These are phyloP conservation scores for Pediacus dermestoides DNA, from an alignment of 2,888 invertebrate species.

Conservation along the genomic window DNA sequence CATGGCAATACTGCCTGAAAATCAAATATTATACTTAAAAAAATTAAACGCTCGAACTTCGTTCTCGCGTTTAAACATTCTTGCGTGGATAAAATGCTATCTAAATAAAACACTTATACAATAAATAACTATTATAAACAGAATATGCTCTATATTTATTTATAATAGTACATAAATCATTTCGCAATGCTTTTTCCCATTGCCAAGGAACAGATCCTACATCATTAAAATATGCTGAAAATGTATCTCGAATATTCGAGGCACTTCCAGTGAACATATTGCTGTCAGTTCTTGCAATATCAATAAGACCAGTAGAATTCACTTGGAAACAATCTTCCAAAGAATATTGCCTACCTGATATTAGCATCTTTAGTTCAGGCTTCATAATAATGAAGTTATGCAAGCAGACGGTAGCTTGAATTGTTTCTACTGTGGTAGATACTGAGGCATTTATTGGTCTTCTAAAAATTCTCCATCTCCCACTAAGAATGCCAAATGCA, in stretches of 20 bases:
- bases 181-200: constrained; percentile 10
- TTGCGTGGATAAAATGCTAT: no score
- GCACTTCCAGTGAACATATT: constrained; percentile 30
- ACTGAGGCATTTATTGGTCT: constrained; percentile 6
- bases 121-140: no score
- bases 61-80: no score
- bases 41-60: no score
- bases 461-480: constrained; percentile 6
- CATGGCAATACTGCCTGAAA: no score
- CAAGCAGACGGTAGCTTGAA: constrained; percentile 3
- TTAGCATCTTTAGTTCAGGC: background rate
- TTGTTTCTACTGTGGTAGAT: constrained; percentile 1
- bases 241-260: constrained; percentile 6
- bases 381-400: constrained; percentile 9
- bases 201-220: constrained; percentile 2
- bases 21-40: no score
- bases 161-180: constrained; percentile 5
- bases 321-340: constrained; percentile 2
- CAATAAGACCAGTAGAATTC: constrained; percentile 5
- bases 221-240: background rate
- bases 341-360: background rate
- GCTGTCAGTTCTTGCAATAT: constrained; percentile 33
- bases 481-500: constrained; percentile 9
- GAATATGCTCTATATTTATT: no score
- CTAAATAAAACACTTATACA: no score